A percentile compares a stretch with the other conserved stretches of the same genome.
phyloP scores from a whole-genome alignment of 2,113 vertebrate species.

The Dipodomys merriami region DNA sequence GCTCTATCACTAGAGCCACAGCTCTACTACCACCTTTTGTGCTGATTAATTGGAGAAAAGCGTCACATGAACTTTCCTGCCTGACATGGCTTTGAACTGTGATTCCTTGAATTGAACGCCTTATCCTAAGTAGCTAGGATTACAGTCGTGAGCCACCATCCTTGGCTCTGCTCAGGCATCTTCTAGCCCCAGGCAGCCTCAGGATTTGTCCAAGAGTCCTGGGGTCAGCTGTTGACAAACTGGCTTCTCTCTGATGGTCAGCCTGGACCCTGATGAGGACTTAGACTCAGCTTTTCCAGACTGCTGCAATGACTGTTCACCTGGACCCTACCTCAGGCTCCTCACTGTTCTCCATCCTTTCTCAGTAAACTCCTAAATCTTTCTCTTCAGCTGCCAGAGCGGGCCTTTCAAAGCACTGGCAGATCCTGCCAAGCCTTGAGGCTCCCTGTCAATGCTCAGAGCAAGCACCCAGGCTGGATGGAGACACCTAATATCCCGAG shows the following conservation, averaged over 20 bases:
- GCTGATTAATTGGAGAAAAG: no score
- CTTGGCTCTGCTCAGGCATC: not conserved
- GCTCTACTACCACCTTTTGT: no score
- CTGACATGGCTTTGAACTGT: no score
- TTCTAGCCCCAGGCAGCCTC: not conserved
- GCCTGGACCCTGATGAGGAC: no score
- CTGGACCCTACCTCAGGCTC: not conserved
- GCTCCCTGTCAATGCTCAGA: not conserved
- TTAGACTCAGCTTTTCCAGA: not conserved
- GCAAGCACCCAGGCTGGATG: not conserved
- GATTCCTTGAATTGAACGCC: no score
- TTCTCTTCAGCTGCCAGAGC: not conserved
- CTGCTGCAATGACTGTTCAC: accelerated
- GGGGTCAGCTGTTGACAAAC: no score
- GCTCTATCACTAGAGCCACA: no score
- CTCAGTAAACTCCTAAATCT: not conserved
- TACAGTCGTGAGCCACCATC: no score
- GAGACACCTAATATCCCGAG: not conserved
- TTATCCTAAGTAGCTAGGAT: no score
- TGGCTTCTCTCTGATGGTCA: not conserved
- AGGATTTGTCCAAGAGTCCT: not conserved
- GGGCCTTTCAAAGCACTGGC: not conserved
- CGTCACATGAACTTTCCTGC: no score
- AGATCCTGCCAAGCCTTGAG: not conserved
- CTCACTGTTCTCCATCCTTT: not conserved